Conservation (phyloP, 2,797 vertebrate genomes). For the Diglossa cyanea region DNA sequence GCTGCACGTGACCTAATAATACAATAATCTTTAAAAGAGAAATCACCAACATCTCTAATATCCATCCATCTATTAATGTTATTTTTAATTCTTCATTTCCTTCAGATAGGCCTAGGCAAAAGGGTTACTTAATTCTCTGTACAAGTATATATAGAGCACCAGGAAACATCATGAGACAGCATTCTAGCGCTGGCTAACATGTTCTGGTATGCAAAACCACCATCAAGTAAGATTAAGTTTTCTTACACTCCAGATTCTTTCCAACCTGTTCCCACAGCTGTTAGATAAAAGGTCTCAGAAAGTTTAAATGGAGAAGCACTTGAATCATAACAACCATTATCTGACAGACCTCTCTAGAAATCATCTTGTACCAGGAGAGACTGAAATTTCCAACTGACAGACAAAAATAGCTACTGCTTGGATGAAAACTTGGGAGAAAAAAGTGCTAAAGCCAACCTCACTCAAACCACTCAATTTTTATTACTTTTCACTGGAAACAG, state of each 20-base stretch:
- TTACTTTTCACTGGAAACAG: conserved; percentile 6
- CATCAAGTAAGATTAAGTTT: not conserved
- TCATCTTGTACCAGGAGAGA: not conserved
- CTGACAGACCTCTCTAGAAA: not conserved
- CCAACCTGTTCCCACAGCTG: not conserved
- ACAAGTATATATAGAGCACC: not conserved
- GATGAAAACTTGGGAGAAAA: not conserved
- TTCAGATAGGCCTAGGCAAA: not conserved
- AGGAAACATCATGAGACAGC: not conserved
- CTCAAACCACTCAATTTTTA: not conserved
- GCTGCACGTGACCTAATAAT: not conserved
- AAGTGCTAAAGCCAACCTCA: not conserved
- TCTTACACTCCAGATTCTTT: conserved; percentile 2
- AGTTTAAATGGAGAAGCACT: not conserved
- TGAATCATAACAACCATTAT: not conserved
- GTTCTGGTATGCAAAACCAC: not conserved
- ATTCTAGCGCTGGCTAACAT: not conserved
- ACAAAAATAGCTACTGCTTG: not conserved
- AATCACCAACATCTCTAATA: not conserved
- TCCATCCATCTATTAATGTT: not conserved
- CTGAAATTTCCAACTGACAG: not conserved
- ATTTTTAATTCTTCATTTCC: not conserved
- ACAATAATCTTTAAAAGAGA: not conserved
- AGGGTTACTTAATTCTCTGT: not conserved
- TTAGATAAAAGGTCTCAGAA: not conserved